Conservation (phyloP, 2,113 vertebrate genomes). For the Vimba vimba region DNA sequence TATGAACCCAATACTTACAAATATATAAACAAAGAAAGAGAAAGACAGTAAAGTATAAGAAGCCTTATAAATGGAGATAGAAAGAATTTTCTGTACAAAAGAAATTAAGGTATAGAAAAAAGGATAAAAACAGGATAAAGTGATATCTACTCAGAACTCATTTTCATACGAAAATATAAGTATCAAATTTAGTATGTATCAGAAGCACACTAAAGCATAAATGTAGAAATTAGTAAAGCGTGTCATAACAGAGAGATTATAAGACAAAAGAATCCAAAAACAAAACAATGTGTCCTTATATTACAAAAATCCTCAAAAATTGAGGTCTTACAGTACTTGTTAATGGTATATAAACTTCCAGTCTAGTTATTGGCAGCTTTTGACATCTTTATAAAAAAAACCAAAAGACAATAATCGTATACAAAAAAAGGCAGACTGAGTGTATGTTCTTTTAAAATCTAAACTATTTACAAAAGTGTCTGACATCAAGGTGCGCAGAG, state of each 20-base stretch:
- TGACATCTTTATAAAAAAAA: slow-evolving; percentile 82
- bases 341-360: slow-evolving; percentile 96
- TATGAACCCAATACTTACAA: slow-evolving; percentile 98
- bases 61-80: slow-evolving; percentile 92
- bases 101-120: slow-evolving; percentile 64
- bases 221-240: slow-evolving; percentile 99
- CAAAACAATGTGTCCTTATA: slow-evolving; percentile 94
- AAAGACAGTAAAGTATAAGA: slow-evolving; percentile 71
- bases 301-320: slow-evolving; percentile 97
- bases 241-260: slow-evolving; percentile 75
- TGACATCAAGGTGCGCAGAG: slow-evolving; percentile 85
- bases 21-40: slow-evolving; percentile 91
- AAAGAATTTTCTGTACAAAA: slow-evolving; percentile 98
- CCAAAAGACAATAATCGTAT: slow-evolving; percentile 79
- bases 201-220: slow-evolving; percentile 99
- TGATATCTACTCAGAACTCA: slow-evolving; percentile 99
- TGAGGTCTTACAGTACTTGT: slow-evolving; percentile 98
- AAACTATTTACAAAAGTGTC: slow-evolving; percentile 95
- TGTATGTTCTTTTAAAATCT: slow-evolving; percentile 74
- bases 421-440: slow-evolving; percentile 93
- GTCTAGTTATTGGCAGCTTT: slow-evolving; percentile 92
- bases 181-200: slow-evolving; percentile 99
- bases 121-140: slow-evolving; percentile 96
- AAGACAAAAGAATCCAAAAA: slow-evolving; percentile 75
- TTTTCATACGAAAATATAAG: slow-evolving; percentile 99